phyloP scores from a whole-genome alignment of 2,113 vertebrate species.

The Tetraodon nigroviridis region DNA sequence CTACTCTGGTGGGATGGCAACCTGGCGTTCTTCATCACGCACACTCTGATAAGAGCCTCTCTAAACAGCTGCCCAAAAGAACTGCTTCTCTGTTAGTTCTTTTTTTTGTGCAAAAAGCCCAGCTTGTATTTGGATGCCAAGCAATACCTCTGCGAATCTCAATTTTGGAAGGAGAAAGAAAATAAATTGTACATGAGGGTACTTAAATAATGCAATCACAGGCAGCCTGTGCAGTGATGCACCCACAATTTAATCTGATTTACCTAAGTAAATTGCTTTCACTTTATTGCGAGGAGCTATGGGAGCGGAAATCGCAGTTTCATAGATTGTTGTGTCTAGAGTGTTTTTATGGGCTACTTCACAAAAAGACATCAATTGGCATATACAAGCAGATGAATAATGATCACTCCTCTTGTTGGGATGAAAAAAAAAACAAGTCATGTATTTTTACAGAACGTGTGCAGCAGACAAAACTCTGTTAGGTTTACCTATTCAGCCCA shows the following conservation, averaged over 20 bases:
- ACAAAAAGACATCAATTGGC: not conserved
- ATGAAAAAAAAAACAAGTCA: not conserved
- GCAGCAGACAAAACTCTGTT: not conserved
- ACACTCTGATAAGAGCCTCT: no score
- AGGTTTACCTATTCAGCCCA: not conserved
- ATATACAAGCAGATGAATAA: not conserved
- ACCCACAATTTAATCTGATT: constrained; percentile 8
- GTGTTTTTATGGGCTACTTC: constrained; percentile 12
- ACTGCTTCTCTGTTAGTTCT: not conserved
- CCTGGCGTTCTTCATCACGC: not conserved
- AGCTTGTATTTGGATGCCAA: not conserved
- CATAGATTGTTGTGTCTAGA: not conserved
- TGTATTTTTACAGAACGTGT: not conserved
- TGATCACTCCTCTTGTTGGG: not conserved
- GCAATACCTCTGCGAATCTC: not conserved
- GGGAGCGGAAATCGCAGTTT: constrained; percentile 10
- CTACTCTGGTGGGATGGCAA: not conserved
- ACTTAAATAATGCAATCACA: constrained; percentile 1
- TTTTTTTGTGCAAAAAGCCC: not conserved
- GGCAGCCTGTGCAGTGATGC: not conserved
- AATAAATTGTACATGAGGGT: not conserved
- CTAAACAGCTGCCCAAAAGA: not conserved
- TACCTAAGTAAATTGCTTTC: constrained; percentile 16
- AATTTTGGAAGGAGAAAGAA: not conserved
- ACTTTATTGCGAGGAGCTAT: constrained; percentile 1